Evolutionary conservation across 2,113 vertebrate genomes (phyloP), one percentile per base, ranked within the genome.

Genomic region (Eulacestoma nigropectus): DNA sequence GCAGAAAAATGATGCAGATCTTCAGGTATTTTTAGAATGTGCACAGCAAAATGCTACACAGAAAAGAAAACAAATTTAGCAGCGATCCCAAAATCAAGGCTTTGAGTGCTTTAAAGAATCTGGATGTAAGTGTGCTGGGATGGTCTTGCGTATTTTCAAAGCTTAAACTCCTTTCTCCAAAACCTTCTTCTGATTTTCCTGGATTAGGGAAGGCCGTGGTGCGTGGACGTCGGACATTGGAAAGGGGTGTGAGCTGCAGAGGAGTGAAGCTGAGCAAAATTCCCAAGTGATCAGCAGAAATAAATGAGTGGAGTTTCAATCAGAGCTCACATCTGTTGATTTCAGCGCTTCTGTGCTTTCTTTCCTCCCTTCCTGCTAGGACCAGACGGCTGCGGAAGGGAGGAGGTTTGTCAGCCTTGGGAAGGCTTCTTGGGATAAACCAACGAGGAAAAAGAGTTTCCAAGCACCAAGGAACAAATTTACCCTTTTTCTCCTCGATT

Each of bases 171-270:
- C 35, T 15, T 76, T 62, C 73, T 74, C 57, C 23, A 53, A 74
- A 93, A 88, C 30, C n/a, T 35, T 78, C 56, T 69, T 62, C 29
- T 70, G 30, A 70, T 88, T 77, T 69, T 39, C 41, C 33, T 18
- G 29, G 64, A 59, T 80, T 59, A 86, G 32, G 63, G 42, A 53
- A 73, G 3, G 39, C 27, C 2, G 3, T 46, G 65, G 59, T 13
- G 27, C 2, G 4, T 5, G 2, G 39, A 72, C 72, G 22, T 8
- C 1, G 3, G 22, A 67, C 1, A 2, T 23, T n/a, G 22, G 73
- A 62, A 60, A 68, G 21, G 35, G 30, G 19, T 0, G 6, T 29
- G 77, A 15, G 81, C 52, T 68, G 70, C 52, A 50, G 44, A 65
- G 37, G 65, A 64, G 32, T 0, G 5, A 57, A 83, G 64, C 75